A percentile compares a stretch with the other conserved stretches of the same genome.
These are phyloP conservation scores for Athene noctua DNA, from an alignment of 2,113 vertebrate species.

Conservation along the genomic window DNA sequence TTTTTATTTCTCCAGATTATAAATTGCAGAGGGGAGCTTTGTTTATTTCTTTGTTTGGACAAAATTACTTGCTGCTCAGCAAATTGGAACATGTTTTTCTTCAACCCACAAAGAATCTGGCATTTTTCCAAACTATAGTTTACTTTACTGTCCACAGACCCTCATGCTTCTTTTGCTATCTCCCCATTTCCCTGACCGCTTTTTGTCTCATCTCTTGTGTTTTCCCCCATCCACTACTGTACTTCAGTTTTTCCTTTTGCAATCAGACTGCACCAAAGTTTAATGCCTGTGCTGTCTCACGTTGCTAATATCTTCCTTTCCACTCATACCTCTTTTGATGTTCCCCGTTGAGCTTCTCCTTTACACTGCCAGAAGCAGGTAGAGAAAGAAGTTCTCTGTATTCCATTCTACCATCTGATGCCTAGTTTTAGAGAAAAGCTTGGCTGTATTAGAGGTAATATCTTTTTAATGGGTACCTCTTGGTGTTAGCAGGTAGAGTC, in stretches of 20 bases:
- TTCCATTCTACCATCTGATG: neutral
- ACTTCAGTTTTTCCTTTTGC: neutral
- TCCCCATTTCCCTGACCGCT: neutral
- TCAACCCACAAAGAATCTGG: neutral
- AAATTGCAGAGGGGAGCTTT: neutral
- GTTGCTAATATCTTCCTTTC: neutral
- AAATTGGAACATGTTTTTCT: neutral
- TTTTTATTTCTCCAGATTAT: conserved; percentile 11
- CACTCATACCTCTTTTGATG: neutral
- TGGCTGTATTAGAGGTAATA: neutral
- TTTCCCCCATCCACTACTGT: neutral
- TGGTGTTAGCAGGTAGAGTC: neutral
- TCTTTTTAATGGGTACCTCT: neutral
- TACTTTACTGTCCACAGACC: neutral
- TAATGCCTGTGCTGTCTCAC: neutral
- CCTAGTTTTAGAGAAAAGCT: neutral
- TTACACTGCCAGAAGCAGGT: neutral
- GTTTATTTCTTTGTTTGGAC: neutral
- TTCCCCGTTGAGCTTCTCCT: neutral
- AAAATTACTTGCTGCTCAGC: neutral
- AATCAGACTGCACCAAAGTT: neutral
- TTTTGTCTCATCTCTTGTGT: neutral
- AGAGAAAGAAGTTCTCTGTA: neutral
- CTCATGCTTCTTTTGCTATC: neutral
- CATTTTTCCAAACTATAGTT: neutral